phyloP scores from a whole-genome alignment of 2,113 vertebrate genomes.

The Rhinopithecus roxellana region DNA sequence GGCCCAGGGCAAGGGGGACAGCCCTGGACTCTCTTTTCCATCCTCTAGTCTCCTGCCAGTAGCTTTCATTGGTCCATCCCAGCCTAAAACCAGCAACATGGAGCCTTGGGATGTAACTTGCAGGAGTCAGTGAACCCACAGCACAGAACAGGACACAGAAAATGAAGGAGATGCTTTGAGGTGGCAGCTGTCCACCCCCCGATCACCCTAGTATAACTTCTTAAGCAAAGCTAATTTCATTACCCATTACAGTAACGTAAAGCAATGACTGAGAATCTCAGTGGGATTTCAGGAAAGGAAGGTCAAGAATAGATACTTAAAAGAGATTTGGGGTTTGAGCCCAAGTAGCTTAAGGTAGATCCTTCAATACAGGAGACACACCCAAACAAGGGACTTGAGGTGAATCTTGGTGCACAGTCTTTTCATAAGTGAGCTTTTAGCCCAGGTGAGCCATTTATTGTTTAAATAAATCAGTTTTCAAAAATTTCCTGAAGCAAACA shows the following conservation, averaged over 20 bases:
- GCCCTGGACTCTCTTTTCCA: too few species aligned
- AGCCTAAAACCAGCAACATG: background rate
- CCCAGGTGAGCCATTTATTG: background rate
- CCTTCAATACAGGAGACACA: fast-evolving
- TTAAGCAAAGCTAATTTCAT: too few species aligned
- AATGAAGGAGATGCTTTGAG: fast-evolving
- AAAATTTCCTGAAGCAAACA: background rate
- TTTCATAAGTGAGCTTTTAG: background rate
- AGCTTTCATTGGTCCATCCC: background rate
- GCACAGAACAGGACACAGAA: fast-evolving
- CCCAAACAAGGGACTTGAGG: fast-evolving
- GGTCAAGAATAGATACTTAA: background rate
- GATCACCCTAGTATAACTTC: fast-evolving
- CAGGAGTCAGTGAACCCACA: too few species aligned
- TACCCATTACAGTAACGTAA: too few species aligned
- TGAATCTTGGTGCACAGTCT: fast-evolving
- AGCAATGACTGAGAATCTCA: background rate
- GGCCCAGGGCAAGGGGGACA: fast-evolving
- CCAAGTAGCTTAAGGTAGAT: fast-evolving
- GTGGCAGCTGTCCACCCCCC: background rate
- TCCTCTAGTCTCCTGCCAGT: background rate
- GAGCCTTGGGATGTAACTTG: background rate
- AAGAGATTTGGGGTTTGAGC: background rate
- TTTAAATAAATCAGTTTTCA: background rate
- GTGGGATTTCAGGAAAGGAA: background rate